Percentiles rank a stretch among this genome's conserved stretches.
Conservation (phyloP, 2,113 vertebrate species). For the Vicugna pacos region DNA sequence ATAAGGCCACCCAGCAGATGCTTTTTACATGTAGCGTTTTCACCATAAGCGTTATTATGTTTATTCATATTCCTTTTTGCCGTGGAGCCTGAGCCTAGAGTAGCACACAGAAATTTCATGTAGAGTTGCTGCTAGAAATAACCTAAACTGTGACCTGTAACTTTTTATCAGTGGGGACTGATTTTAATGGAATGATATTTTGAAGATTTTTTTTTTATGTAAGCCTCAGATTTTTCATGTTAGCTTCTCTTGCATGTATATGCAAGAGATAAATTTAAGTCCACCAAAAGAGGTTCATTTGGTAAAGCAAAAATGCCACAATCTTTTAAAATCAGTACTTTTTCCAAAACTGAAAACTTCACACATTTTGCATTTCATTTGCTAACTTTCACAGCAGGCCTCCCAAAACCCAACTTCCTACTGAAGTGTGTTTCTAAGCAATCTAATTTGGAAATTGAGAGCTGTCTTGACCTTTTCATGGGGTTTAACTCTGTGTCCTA, state of each 20-base stretch:
- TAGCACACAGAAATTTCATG: not conserved
- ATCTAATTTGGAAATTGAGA: slow-evolving; percentile 78
- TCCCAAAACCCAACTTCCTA: slow-evolving; percentile 67
- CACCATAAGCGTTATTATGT: not conserved
- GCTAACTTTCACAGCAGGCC: slow-evolving; percentile 78
- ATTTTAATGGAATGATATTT: slow-evolving; percentile 61
- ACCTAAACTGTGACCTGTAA: slow-evolving; percentile 24
- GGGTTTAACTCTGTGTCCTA: slow-evolving; percentile 58
- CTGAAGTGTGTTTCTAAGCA: slow-evolving; percentile 75
- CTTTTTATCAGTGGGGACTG: not conserved
- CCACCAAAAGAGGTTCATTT: slow-evolving; percentile 72
- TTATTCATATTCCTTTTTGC: not conserved
- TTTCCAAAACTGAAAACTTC: slow-evolving; percentile 73
- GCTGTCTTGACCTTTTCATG: slow-evolving; percentile 73
- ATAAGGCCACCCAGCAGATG: not conserved
- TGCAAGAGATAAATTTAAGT: slow-evolving; percentile 68
- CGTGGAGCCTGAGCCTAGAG: not conserved
- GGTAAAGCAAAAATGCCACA: slow-evolving; percentile 74
- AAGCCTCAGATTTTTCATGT: not conserved
- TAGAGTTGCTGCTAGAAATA: slow-evolving; percentile 38
- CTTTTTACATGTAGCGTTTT: not conserved
- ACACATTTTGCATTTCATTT: slow-evolving; percentile 80
- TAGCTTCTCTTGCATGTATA: not conserved
- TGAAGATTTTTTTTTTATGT: slow-evolving; percentile 35
- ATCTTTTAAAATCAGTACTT: slow-evolving; percentile 72